A percentile compares a stretch with the other conserved stretches of the same genome.
phyloP scores from a whole-genome alignment of 2,888 invertebrate species.

The Allophyes oxyacanthae region DNA sequence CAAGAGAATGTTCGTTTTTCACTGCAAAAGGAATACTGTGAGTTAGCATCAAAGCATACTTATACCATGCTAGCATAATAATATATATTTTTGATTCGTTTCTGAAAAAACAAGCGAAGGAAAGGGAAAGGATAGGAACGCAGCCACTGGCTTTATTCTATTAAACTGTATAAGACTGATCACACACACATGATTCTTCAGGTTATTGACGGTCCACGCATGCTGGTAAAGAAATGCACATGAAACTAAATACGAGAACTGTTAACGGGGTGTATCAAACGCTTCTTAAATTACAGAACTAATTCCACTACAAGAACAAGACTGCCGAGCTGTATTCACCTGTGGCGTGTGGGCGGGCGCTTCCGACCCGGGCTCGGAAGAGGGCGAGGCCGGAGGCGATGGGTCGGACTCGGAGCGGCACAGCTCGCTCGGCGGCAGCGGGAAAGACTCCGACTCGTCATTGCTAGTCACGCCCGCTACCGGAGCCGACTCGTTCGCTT shows the following conservation, averaged over 20 bases:
- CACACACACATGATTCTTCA: slow-evolving; percentile 74
- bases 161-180: slow-evolving; percentile 60
- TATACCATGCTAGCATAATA: slow-evolving; percentile 69
- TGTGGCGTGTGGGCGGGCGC: slow-evolving; percentile 65
- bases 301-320: slow-evolving; percentile 85
- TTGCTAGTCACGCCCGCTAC: slow-evolving; percentile 42
- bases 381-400: slow-evolving; percentile 60
- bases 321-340: slow-evolving; percentile 83
- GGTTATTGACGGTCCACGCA: slow-evolving; percentile 80
- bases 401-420: slow-evolving; percentile 56
- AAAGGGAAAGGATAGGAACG: slow-evolving; percentile 62
- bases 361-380: slow-evolving; percentile 29
- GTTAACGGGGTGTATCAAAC: slow-evolving; percentile 76
- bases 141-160: slow-evolving; percentile 59
- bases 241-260: slow-evolving; percentile 80
- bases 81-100: slow-evolving; percentile 46
- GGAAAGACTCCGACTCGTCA: slow-evolving; percentile 45
- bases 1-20: not conserved
- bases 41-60: slow-evolving; percentile 75
- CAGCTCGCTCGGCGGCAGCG: slow-evolving; percentile 46
- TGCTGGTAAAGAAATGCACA: slow-evolving; percentile 83
- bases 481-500: slow-evolving; percentile 50
- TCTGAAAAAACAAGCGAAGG: slow-evolving; percentile 58
- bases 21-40: not conserved
- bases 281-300: slow-evolving; percentile 76